Conservation (phyloP, 1,140 invertebrate genomes). For the Drosophila eugracilis region DNA sequence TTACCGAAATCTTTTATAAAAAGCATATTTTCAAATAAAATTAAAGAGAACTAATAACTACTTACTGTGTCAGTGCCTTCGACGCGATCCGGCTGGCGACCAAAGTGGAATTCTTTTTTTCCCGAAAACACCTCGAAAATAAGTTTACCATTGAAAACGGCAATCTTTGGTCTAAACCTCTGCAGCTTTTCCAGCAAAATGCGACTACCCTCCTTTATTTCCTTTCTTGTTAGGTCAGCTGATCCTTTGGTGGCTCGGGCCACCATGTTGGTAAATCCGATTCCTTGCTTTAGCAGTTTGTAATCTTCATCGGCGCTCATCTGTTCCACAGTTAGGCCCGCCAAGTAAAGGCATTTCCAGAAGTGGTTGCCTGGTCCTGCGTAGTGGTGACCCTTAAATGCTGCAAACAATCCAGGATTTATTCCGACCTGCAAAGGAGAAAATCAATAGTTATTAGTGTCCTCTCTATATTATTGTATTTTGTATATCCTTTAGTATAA, state of each 20-base stretch:
- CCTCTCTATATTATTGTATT: background rate
- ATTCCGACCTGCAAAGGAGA: conserved; percentile 94
- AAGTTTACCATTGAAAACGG: conserved; percentile 99
- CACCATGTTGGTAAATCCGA: conserved; percentile 99
- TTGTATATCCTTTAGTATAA: background rate
- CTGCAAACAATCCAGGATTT: conserved; percentile 98
- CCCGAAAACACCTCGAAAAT: conserved; percentile 99
- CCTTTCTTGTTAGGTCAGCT: conserved; percentile 97
- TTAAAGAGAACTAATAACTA: background rate
- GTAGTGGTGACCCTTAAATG: conserved; percentile 99
- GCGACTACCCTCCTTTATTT: conserved; percentile 98
- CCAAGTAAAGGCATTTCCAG: conserved; percentile 98
- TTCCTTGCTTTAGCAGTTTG: conserved; percentile 95
- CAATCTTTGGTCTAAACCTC: conserved; percentile 97
- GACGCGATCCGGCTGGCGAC: conserved; percentile 96
- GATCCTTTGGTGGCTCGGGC: conserved; percentile 97
- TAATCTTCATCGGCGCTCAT: conserved; percentile 98
- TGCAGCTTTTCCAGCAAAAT: conserved; percentile 96
- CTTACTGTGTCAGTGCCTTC: conserved; percentile 97
- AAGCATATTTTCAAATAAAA: no score
- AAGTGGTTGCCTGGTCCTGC: conserved; percentile 99
- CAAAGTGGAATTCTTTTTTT: conserved; percentile 98
- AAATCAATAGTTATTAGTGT: background rate
- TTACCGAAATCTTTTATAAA: no score
- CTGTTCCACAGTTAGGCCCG: conserved; percentile 96